Evolutionary conservation across 53 echinoderm and acorn worm species (phyloP).

Genomic region (Crossaster papposus): DNA sequence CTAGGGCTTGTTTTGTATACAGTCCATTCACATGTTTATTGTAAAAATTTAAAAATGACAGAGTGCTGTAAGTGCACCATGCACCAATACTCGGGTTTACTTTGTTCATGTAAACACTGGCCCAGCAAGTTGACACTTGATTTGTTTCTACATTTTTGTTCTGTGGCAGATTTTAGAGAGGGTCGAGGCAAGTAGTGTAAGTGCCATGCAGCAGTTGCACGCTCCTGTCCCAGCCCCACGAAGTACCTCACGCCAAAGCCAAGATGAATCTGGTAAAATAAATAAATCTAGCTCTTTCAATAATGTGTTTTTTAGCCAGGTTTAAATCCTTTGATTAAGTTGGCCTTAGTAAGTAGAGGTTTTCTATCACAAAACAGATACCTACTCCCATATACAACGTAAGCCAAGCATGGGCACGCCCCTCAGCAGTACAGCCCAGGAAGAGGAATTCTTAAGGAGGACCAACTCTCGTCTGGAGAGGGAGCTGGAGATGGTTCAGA

Average conservation of each 20-base stretch:
- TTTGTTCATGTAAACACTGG: too few species aligned
- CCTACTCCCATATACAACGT: conserved; percentile 71
- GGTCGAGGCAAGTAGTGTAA: conserved; percentile 19
- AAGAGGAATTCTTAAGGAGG: conserved; percentile 72
- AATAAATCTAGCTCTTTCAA: neutral
- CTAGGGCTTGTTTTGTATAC: neutral
- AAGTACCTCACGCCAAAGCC: conserved; percentile 44
- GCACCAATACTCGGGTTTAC: too few species aligned
- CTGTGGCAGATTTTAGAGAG: conserved; percentile 34
- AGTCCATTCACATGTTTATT: neutral
- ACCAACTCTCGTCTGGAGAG: conserved; percentile 81
- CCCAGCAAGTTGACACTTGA: too few species aligned
- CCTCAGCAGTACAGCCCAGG: neutral
- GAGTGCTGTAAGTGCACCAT: too few species aligned
- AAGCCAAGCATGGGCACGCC: conserved; percentile 26
- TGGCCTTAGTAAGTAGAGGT: too few species aligned
- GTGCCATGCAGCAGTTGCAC: conserved; percentile 12
- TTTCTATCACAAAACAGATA: conserved; percentile 17
- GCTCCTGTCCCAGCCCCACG: conserved; percentile 33
- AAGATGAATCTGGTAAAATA: conserved; percentile 33
- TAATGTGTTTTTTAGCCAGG: neutral
- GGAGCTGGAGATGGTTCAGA: conserved; percentile 81
- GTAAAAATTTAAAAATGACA: neutral
- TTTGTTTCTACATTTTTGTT: too few species aligned
- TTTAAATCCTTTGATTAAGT: too few species aligned